Evolutionary conservation across 2,888 invertebrate species (phyloP).

Genomic region (Galerucella pusilla): DNA sequence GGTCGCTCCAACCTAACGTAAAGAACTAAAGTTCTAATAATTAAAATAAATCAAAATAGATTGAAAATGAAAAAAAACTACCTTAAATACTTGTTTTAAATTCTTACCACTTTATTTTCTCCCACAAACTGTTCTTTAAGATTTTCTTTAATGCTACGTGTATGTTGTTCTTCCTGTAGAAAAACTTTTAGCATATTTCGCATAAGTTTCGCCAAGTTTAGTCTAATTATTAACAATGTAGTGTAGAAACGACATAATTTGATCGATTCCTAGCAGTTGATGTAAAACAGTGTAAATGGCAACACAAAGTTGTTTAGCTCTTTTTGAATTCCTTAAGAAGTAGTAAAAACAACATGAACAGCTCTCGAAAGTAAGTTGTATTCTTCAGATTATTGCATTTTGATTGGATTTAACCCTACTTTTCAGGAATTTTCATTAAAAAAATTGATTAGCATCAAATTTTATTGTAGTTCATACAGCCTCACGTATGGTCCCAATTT

Average conservation of each 20-base stretch:
- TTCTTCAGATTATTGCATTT: neutral
- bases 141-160: neutral
- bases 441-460: no score
- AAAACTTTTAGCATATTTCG: neutral
- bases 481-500: no score
- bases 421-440: no score
- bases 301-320: neutral
- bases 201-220: neutral
- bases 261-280: conserved; percentile 9
- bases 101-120: no score
- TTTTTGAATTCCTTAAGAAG: no score
- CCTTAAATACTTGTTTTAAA: no score
- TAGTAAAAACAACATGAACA: neutral
- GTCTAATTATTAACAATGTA: conserved; percentile 8
- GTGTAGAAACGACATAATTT: conserved; percentile 17
- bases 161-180: neutral
- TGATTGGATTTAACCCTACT: no score
- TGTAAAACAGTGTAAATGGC: neutral
- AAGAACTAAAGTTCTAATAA: no score
- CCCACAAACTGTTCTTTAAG: neutral
- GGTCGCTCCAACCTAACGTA: no score
- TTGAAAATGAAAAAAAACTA: no score
- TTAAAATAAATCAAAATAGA: no score
- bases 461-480: no score
- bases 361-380: neutral